Evolutionary conservation across 1,140 invertebrate species (phyloP), one percentile per base, ranked within the genome.

Genomic region (Andrena cerasifolii): DNA sequence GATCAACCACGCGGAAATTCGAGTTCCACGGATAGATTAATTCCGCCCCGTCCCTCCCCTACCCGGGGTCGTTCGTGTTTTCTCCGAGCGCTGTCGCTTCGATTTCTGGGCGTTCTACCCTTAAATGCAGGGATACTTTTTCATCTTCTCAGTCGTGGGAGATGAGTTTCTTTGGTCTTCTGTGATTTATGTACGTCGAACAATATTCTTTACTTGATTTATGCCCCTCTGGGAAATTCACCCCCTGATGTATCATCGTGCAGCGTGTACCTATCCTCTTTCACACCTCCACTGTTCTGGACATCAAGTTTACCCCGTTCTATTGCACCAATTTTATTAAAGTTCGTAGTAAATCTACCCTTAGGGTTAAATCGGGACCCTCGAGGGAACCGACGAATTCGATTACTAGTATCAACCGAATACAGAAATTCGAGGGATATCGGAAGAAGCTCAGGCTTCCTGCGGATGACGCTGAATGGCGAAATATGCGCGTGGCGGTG

Each of bases 1-100:
- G 28, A n/a, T n/a, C 51, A 76, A 21, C 63, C 63, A 40, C 53
- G 73, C 63, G 73, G 73, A 76, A 76, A 68, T 47, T 76, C 53
- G 36, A 58, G 28, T 58, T 67, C 21, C 40, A 28, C 10, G 40
- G 43, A 53, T 26, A 47, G 73, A 68, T 76, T 59, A 58, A 76
- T 75, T 75, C 26, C 36, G 49, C n/a, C 61, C 36, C n/a, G n/a
- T n/a, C n/a, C n/a, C n/a, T n/a, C n/a, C n/a, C n/a, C n/a, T n/a
- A n/a, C n/a, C n/a, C 45, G 40, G 43, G 72, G 33, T 63, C 31
- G 33, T 24, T 51, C 33, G n/a, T 61, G 58, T 21, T 61, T 40
- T 40, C 58, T 10, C n/a, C 21, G 12, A 61, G 40, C 58, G 58
- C 16, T n/a, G 58, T 10, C 10, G 58, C 7, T 4, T 36, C 12